phyloP scores from a whole-genome alignment of 1,140 invertebrate species.

The Dendroctonus valens region DNA sequence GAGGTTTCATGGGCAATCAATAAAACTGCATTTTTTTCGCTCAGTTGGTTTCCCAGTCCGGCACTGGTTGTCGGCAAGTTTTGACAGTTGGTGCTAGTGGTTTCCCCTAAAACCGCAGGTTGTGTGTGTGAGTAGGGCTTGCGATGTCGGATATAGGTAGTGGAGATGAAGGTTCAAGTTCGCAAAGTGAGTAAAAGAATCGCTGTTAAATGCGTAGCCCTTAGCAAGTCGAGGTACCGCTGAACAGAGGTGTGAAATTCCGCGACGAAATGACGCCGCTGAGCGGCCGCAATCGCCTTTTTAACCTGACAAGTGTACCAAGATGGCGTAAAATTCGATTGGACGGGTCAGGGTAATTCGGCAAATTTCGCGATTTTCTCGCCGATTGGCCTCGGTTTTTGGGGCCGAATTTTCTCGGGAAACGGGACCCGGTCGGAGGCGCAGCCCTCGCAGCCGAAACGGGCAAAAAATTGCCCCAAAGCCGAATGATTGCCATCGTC shows the following conservation, averaged over 20 bases:
- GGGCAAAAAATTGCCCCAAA: conserved; percentile 38
- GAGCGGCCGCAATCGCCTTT: conserved; percentile 23
- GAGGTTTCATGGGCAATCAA: too few relatives aligned
- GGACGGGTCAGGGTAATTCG: conserved; percentile 37
- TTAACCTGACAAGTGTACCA: conserved; percentile 55
- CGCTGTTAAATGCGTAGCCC: background rate
- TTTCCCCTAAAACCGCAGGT: conserved; percentile 47
- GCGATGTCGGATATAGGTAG: conserved; percentile 71
- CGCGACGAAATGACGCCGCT: conserved; percentile 4
- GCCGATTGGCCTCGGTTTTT: conserved; percentile 42
- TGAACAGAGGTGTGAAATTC: conserved; percentile 11
- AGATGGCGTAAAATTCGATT: conserved; percentile 49
- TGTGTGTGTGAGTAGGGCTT: conserved; percentile 53
- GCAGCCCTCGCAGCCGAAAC: background rate
- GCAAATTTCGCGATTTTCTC: conserved; percentile 45
- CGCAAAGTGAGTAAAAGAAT: conserved; percentile 61
- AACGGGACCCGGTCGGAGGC: background rate
- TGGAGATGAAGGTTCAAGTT: conserved; percentile 69
- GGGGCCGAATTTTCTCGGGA: background rate
- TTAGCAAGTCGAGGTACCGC: background rate
- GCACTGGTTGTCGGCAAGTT: conserved; percentile 26
- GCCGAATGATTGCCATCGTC: conserved; percentile 48
- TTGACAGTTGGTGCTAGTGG: conserved; percentile 38
- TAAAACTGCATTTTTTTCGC: too few relatives aligned
- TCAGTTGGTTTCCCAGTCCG: conserved; percentile 1